Evolutionary conservation across 2,888 invertebrate genomes (phyloP).

Genomic region (Drosophila leonis): DNA sequence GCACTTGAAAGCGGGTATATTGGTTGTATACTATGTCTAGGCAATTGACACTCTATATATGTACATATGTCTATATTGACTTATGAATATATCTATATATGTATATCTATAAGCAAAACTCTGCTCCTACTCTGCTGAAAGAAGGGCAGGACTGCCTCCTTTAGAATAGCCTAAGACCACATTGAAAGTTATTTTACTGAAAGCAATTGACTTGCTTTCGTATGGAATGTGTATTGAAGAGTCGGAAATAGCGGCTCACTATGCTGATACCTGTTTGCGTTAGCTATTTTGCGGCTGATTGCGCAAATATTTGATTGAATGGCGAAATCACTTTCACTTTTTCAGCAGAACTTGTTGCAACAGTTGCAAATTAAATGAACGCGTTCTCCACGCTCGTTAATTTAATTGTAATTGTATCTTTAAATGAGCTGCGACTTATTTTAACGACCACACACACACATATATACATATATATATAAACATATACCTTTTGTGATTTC

Average conservation of each 20-base stretch:
- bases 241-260: background rate
- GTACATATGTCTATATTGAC: no score
- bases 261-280: background rate
- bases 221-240: background rate
- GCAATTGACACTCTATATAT: no score
- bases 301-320: constrained; percentile 28
- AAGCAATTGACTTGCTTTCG: background rate
- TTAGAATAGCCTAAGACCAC: background rate
- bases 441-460: background rate
- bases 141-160: background rate
- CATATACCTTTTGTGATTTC: constrained; percentile 16
- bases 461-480: background rate
- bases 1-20: background rate
- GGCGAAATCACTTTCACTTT: constrained; percentile 57
- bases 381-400: constrained; percentile 24
- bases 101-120: background rate
- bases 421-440: constrained; percentile 26
- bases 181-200: background rate
- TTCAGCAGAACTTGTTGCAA: constrained; percentile 52
- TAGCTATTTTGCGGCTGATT: constrained; percentile 17
- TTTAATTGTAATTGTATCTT: constrained; percentile 59
- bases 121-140: background rate
- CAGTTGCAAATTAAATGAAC: constrained; percentile 30
- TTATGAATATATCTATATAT: background rate
- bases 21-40: background rate